A percentile compares a stretch with the other conserved stretches of the same genome.
Conservation (phyloP, 2,888 invertebrate species). For the Nysson spinosus region DNA sequence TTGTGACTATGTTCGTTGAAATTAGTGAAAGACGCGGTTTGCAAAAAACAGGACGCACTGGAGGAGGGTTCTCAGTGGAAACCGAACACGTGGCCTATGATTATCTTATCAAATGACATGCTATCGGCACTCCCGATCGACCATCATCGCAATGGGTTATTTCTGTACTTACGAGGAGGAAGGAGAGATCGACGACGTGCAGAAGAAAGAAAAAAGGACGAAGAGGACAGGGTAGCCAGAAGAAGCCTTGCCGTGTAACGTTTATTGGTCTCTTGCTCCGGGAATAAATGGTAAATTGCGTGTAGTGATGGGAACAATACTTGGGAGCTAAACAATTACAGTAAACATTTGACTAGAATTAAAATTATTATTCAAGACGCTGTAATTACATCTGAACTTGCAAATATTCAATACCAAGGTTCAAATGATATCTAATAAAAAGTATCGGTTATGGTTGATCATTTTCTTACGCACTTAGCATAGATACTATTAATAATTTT, state of each 20-base stretch:
- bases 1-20: constrained; percentile 8
- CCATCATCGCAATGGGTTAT: constrained; percentile 58
- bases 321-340: no score
- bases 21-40: neutral
- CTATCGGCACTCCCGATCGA: constrained; percentile 26
- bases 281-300: constrained; percentile 20
- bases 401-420: no score
- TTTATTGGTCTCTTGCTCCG: constrained; percentile 16
- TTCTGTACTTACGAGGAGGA: constrained; percentile 40
- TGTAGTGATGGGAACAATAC: no score
- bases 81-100: constrained; percentile 48
- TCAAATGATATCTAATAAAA: no score
- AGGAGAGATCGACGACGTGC: constrained; percentile 1
- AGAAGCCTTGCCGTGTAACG: constrained; percentile 44
- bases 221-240: constrained; percentile 13
- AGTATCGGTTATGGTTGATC: no score
- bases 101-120: constrained; percentile 59
- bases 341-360: no score
- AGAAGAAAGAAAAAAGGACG: neutral
- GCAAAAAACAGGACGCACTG: neutral
- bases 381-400: no score
- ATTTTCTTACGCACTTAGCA: no score
- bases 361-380: no score
- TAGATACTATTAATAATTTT: no score
- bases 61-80: constrained; percentile 24